A percentile compares a stretch with the other conserved stretches of the same genome.
Conservation (phyloP, 1,140 invertebrate species). For the Drosophila subpulchrella region DNA sequence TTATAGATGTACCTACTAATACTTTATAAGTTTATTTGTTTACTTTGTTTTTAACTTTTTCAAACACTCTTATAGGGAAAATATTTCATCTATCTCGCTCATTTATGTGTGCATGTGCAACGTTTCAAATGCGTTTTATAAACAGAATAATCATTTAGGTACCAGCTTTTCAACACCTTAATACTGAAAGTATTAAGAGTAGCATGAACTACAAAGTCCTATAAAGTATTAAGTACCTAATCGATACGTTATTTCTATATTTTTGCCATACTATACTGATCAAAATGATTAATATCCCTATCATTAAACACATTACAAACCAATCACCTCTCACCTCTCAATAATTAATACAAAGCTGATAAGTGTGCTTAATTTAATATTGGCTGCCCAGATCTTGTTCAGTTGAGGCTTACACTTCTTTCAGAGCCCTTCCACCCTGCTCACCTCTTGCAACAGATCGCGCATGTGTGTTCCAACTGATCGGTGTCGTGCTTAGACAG, state of each 20-base stretch:
- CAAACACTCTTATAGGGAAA: neutral
- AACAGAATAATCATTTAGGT: too few relatives aligned
- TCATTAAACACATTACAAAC: neutral
- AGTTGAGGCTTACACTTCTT: neutral
- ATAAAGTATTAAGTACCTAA: too few relatives aligned
- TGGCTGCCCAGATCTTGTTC: too few relatives aligned
- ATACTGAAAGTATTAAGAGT: too few relatives aligned
- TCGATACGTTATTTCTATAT: too few relatives aligned
- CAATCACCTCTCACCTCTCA: neutral
- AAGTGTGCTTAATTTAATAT: neutral
- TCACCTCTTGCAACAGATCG: constrained; percentile 72
- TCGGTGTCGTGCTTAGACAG: constrained; percentile 71
- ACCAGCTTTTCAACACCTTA: too few relatives aligned
- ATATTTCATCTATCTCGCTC: neutral
- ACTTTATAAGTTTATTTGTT: too few relatives aligned
- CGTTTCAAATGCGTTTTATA: neutral
- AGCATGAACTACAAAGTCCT: too few relatives aligned
- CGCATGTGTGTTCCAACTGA: constrained; percentile 65
- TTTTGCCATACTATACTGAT: too few relatives aligned
- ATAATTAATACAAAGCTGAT: neutral
- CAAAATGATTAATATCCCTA: neutral
- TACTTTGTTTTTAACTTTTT: too few relatives aligned
- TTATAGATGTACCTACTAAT: too few relatives aligned
- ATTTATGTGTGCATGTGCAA: neutral
- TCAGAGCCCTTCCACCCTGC: neutral